Conservation (phyloP, 2,113 vertebrate species). For the Cepphus grylle region DNA sequence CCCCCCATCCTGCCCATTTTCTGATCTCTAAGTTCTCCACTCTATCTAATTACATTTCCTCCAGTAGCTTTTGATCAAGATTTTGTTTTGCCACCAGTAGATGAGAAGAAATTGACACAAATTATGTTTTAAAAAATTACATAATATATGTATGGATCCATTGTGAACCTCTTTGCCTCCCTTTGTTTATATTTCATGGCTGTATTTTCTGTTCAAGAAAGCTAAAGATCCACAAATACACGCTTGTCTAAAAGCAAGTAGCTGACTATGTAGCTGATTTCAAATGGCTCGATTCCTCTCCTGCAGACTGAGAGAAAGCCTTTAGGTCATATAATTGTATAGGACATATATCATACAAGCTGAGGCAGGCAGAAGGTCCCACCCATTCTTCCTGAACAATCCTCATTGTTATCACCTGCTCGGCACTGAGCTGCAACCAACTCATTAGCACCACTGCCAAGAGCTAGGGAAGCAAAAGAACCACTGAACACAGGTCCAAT, state of each 20-base stretch:
- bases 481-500: conserved; percentile 13
- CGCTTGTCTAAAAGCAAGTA: background rate
- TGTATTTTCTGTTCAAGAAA: background rate
- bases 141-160: background rate
- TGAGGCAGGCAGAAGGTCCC: conserved; percentile 47
- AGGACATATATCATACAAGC: conserved; percentile 38
- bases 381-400: conserved; percentile 61
- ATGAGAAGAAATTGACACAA: background rate
- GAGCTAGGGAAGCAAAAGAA: conserved; percentile 50
- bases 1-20: background rate
- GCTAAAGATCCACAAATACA: background rate
- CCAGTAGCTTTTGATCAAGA: background rate
- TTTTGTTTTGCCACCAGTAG: background rate
- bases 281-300: background rate
- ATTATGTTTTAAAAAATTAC: background rate
- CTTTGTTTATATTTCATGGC: background rate
- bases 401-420: conserved; percentile 57
- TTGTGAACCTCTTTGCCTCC: background rate
- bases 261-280: background rate
- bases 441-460: conserved; percentile 51
- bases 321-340: conserved; percentile 25
- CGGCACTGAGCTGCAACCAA: background rate
- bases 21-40: background rate
- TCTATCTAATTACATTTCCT: background rate
- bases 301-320: conserved; percentile 30